phyloP scores from a whole-genome alignment of 2,888 invertebrate species.

The Temnothorax rugatulus region DNA sequence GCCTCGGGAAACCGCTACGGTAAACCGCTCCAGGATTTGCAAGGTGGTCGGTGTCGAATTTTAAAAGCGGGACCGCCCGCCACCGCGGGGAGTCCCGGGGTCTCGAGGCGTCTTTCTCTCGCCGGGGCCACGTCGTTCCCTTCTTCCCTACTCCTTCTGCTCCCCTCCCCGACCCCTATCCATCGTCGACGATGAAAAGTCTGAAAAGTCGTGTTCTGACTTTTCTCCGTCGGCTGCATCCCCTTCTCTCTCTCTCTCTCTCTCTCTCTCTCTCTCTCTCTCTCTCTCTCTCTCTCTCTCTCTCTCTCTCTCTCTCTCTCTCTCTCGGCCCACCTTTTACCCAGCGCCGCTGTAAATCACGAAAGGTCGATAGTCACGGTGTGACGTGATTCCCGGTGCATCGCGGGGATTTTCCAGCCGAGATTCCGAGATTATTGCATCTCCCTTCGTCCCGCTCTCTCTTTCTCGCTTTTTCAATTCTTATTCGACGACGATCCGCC shows the following conservation, averaged over 20 bases:
- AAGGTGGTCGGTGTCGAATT: slow-evolving; percentile 40
- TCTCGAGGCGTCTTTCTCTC: slow-evolving; percentile 27
- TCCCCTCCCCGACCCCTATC: not conserved
- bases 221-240: not conserved
- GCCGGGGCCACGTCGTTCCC: not conserved
- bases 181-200: not conserved
- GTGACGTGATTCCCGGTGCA: slow-evolving; percentile 60
- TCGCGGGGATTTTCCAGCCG: slow-evolving; percentile 26
- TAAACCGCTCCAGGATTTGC: slow-evolving; percentile 31
- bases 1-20: not conserved
- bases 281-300: not conserved
- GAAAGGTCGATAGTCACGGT: slow-evolving; percentile 52
- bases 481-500: slow-evolving; percentile 60
- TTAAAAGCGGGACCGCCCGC: not conserved
- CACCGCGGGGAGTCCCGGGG: slow-evolving; percentile 6
- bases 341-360: slow-evolving; percentile 36
- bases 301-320: not conserved
- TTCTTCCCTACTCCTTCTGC: too few species aligned
- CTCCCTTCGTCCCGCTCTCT: not conserved
- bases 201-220: slow-evolving; percentile 26
- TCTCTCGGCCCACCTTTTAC: not conserved
- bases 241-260: not conserved
- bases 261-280: too few species aligned
- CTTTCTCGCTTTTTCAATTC: slow-evolving; percentile 46
- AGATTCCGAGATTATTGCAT: slow-evolving; percentile 55